A percentile compares a stretch with the other conserved stretches of the same genome.
Evolutionary conservation across 2,888 invertebrate genomes (phyloP).

Genomic region (Idaea dimidiata): DNA sequence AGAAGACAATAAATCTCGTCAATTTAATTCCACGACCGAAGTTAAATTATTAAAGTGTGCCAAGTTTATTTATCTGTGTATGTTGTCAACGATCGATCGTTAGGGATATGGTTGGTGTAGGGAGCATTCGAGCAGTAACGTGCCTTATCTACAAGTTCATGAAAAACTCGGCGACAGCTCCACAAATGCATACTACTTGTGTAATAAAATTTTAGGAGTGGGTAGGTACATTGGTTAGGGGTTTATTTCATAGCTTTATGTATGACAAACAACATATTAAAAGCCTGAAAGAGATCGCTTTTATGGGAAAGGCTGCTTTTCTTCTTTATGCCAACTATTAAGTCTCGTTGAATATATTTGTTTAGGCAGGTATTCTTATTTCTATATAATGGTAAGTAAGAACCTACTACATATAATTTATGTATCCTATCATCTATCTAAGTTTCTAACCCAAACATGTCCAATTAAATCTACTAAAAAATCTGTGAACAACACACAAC

Average conservation of each 20-base stretch:
- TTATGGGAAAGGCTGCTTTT: too few species aligned
- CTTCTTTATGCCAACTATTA: too few species aligned
- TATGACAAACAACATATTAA: not conserved
- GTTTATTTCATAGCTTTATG: not conserved
- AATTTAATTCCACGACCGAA: slow-evolving; percentile 44
- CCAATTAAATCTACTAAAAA: too few species aligned
- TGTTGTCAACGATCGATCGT: slow-evolving; percentile 17
- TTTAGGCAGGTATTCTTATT: too few species aligned
- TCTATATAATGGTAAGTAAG: too few species aligned
- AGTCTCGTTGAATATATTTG: too few species aligned
- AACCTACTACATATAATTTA: too few species aligned
- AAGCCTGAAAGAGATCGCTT: too few species aligned
- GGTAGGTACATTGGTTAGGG: not conserved
- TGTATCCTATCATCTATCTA: too few species aligned
- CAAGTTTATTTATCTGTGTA: slow-evolving; percentile 28
- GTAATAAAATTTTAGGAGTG: not conserved
- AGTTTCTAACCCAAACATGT: too few species aligned
- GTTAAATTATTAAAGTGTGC: slow-evolving; percentile 29
- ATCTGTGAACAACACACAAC: too few species aligned
- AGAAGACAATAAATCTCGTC: slow-evolving; percentile 50
- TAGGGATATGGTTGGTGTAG: slow-evolving; percentile 31
- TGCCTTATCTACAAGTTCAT: slow-evolving; percentile 63
- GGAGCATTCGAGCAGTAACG: slow-evolving; percentile 43
- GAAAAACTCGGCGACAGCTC: slow-evolving; percentile 13
- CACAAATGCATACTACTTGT: not conserved